These are phyloP conservation scores for Nymphalis io DNA, from an alignment of 1,140 invertebrate species.

Conservation along the genomic window DNA sequence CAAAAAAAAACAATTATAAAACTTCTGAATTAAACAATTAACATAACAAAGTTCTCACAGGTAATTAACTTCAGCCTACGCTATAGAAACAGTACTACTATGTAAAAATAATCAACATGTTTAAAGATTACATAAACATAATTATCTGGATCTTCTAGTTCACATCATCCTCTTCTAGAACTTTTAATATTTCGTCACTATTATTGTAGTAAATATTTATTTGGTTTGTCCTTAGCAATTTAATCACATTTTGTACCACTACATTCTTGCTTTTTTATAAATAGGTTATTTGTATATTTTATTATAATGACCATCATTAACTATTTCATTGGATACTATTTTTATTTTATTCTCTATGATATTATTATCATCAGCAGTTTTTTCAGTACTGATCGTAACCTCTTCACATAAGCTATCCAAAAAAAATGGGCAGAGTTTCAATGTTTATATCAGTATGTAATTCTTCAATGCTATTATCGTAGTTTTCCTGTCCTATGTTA, in stretches of 20 bases:
- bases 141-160: too few species aligned
- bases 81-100: too few species aligned
- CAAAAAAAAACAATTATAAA: neutral
- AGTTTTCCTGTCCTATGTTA: neutral
- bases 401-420: conserved; percentile 17
- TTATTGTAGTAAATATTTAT: conserved; percentile 10
- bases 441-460: neutral
- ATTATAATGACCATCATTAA: conserved; percentile 8
- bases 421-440: conserved; percentile 13
- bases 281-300: conserved; percentile 18
- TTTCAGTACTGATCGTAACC: conserved; percentile 21
- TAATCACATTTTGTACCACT: conserved; percentile 14
- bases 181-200: conserved; percentile 18
- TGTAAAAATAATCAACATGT: too few species aligned
- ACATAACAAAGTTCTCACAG: neutral
- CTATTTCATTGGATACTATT: conserved; percentile 14
- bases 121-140: too few species aligned
- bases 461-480: neutral
- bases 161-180: neutral
- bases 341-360: conserved; percentile 15
- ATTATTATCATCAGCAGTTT: conserved; percentile 12
- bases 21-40: neutral
- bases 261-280: conserved; percentile 16
- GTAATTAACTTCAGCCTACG: too few species aligned
- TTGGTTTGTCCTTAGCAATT: conserved; percentile 11